Base-by-base conservation (phyloP, 2,113 vertebrate species). In the Nicator chloris region DNA sequence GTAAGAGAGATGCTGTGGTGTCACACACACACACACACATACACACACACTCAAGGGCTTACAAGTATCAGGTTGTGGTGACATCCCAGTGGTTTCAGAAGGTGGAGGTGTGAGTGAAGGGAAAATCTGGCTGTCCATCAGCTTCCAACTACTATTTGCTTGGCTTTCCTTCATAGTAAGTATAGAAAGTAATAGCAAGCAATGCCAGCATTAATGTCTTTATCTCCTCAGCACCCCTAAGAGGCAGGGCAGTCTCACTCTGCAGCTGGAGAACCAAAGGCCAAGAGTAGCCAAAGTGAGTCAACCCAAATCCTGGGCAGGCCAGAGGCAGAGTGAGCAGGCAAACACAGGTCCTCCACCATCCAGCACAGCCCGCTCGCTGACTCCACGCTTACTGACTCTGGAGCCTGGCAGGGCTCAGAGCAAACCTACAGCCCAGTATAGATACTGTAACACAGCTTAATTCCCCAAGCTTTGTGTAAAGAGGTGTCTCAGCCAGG, bases 31-130 rank as follows among this genome's bases (percentile, higher is more conserved):
- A 2, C 65, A 76, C 42, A 71, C 24, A 56, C 44, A 77, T 15
- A 57, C 39, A 73, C 47, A 72, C 27, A 59, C 65, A 65, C 12
- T 66, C 82, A 68, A 49, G n/a, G 60, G 30, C 40, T 93, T 83
- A 69, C 35, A 92, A 70, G 31, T n/a, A 39, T 64, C 68, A 83
- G 72, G 51, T n/a, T 6, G 1, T 63, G 66, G 78, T 91, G 59
- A 91, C 70, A 89, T 51, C 31, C 65, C 59, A 47, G 51, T 31
- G 60, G 51, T 77, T 94, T 90, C 76, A 61, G 49, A 78, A 91
- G 80, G 92, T 66, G 44, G 49, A 90, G 44, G 86, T 90, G 82
- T 45, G 39, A 94, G 37, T 49, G 71, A 96, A 40, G 31, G 31
- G 49, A 86, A 91, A 94, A 86, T 81, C 60, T 60, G 54, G 35